Conservation (phyloP, 2,888 invertebrate species). For the Venustoraphidia nigricollis region DNA sequence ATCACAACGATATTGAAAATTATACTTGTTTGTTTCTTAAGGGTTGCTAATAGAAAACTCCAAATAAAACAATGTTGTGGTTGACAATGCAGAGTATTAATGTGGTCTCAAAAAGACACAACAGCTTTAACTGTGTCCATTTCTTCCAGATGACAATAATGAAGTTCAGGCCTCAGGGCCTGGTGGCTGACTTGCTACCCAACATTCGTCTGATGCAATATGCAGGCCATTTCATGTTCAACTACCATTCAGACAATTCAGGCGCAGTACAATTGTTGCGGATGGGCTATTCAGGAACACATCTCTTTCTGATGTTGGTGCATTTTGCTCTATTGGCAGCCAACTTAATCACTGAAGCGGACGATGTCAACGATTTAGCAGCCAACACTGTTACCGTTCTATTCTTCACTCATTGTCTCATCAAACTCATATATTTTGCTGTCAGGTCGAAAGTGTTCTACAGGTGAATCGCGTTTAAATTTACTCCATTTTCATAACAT, state of each 20-base stretch:
- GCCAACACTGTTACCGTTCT: slow-evolving; percentile 71
- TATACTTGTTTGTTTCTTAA: too few relatives aligned
- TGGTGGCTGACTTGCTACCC: slow-evolving; percentile 73
- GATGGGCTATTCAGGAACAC: slow-evolving; percentile 40
- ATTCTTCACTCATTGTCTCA: slow-evolving; percentile 63
- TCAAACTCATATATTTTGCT: slow-evolving; percentile 60
- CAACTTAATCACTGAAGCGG: slow-evolving; percentile 55
- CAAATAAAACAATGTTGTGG: too few relatives aligned
- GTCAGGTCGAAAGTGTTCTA: slow-evolving; percentile 58
- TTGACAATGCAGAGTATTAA: too few relatives aligned
- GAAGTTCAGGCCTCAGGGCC: slow-evolving; percentile 43
- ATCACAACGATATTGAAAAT: too few relatives aligned
- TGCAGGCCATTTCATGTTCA: slow-evolving; percentile 65
- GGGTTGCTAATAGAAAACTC: too few relatives aligned
- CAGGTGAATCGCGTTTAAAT: slow-evolving; percentile 31
- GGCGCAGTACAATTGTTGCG: slow-evolving; percentile 36
- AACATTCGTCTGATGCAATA: slow-evolving; percentile 65
- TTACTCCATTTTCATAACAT: too few relatives aligned
- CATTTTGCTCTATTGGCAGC: slow-evolving; percentile 47
- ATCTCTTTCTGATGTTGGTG: slow-evolving; percentile 42
- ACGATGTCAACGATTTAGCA: slow-evolving; percentile 53
- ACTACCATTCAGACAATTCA: slow-evolving; percentile 48
- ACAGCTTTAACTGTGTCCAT: background rate
- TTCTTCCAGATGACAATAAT: slow-evolving; percentile 27
- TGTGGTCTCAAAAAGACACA: too few relatives aligned